Base-by-base conservation (phyloP, 2,888 invertebrate genomes). In the Antheraea yamamai region DNA sequence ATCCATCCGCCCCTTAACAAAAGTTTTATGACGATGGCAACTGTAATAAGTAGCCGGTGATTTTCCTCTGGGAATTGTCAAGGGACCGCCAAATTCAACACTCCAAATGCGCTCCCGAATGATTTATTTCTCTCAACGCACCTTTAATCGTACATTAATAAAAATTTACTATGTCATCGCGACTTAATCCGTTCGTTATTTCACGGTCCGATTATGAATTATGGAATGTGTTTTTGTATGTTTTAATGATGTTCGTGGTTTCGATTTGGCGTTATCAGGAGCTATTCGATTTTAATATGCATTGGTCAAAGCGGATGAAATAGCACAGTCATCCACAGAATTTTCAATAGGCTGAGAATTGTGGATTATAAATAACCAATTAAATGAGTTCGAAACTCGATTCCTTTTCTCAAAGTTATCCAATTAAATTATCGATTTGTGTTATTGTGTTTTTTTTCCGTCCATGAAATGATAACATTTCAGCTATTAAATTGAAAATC, bases 21-120 rank as follows among this genome's bases (percentile, higher is more conserved):
- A 85, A 83, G 85, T 84, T 93, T 92, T 92, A 92, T 91, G 91
- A 81, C 84, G 85, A 88, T 88, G 91, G 91, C 92, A 91, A 90
- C 87, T 89, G 83, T 86, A 89, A 84, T 90, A 90, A 89, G 91
- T 90, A 89, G 88, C 89, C 84, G 79, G 79, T 82, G 78, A 81
- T 85, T 80, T 81, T 78, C 79, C 83, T 85, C 82, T 82, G 82
- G 78, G 89, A 88, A 89, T 89, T 87, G 90, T 90, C 85, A 89
- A 84, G 84, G 81, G 78, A 88, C 90, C 91, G 93, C 89, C 87
- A 91, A 93, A 94, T 91, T 91, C 92, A 91, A 92, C 94, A 93
- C 93, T 85, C 87, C 81, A 80, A 79, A 80, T 70, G 86, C 80
- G 85, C 81, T 84, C 87, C 87, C 89, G 91, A 12, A 93, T 93